phyloP scores from a whole-genome alignment of 2,113 vertebrate genomes.

The Amphiprion ocellaris region DNA sequence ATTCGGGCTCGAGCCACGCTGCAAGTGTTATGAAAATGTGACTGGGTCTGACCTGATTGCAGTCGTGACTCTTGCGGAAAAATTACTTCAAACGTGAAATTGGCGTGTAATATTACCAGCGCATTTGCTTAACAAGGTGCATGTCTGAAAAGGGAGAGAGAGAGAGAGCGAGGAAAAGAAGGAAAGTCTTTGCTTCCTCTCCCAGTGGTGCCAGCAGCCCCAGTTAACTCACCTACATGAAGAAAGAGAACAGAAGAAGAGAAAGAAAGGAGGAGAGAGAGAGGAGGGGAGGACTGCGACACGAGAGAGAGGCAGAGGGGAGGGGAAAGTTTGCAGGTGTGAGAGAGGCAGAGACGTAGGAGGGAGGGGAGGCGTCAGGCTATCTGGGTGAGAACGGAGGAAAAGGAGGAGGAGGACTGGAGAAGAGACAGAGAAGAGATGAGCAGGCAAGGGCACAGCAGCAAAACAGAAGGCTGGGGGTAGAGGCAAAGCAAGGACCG shows the following conservation, averaged over 20 bases:
- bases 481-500: constrained; percentile 69
- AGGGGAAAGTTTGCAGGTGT: constrained; percentile 84
- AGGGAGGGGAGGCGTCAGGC: constrained; percentile 69
- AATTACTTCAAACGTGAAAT: constrained; percentile 15
- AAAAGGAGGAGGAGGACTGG: constrained; percentile 52
- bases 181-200: constrained; percentile 53
- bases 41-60: neutral
- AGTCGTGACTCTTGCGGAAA: constrained; percentile 28
- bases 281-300: constrained; percentile 69
- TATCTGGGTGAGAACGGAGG: constrained; percentile 78
- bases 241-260: constrained; percentile 72
- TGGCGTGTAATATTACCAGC: constrained; percentile 38
- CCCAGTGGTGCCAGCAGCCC: constrained; percentile 83
- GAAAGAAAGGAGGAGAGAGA: constrained; percentile 33
- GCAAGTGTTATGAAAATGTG: constrained; percentile 7
- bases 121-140: constrained; percentile 60
- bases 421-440: constrained; percentile 78
- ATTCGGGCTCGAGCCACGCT: constrained; percentile 4
- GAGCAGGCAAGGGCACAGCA: constrained; percentile 81
- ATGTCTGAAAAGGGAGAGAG: constrained; percentile 32
- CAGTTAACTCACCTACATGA: constrained; percentile 85
- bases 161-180: constrained; percentile 25
- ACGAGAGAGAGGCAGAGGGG: constrained; percentile 65
- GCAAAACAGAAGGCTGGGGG: constrained; percentile 78
- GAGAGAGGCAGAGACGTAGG: constrained; percentile 74